Evolutionary conservation across 2,888 invertebrate species (phyloP).

Genomic region (Caenorhabditis sp.): DNA sequence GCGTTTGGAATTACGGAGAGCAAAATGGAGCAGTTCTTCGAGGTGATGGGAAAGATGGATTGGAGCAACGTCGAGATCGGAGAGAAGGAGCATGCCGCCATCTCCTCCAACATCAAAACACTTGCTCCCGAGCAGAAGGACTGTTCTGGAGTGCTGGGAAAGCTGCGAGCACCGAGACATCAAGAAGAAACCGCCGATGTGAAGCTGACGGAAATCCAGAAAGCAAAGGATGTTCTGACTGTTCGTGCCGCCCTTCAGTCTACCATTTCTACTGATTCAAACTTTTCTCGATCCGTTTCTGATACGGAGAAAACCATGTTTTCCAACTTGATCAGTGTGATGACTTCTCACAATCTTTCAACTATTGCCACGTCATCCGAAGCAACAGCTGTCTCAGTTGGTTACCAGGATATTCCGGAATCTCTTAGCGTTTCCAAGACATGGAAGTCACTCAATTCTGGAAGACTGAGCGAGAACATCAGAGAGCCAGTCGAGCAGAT

Average conservation of each 20-base stretch:
- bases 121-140: slow-evolving; percentile 11
- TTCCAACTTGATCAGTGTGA: slow-evolving; percentile 32
- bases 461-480: slow-evolving; percentile 7
- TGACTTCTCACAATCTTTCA: slow-evolving; percentile 29
- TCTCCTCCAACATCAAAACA: slow-evolving; percentile 25
- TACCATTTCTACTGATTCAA: slow-evolving; percentile 20
- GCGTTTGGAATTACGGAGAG: slow-evolving; percentile 12
- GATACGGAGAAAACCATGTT: slow-evolving; percentile 24
- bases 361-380: slow-evolving; percentile 29
- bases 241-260: slow-evolving; percentile 28
- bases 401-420: slow-evolving; percentile 36
- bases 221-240: neutral
- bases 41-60: slow-evolving; percentile 40
- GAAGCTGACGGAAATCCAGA: slow-evolving; percentile 19
- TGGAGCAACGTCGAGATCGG: slow-evolving; percentile 45
- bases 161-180: slow-evolving; percentile 33
- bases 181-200: slow-evolving; percentile 34
- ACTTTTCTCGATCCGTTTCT: slow-evolving; percentile 24
- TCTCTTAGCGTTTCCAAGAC: neutral
- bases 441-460: slow-evolving; percentile 15
- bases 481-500: slow-evolving; percentile 44
- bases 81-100: slow-evolving; percentile 12
- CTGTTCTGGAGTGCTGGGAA: slow-evolving; percentile 39
- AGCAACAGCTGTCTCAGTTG: slow-evolving; percentile 7
- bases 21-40: slow-evolving; percentile 33